Base-by-base conservation (phyloP, 2,797 vertebrate species). In the Phrynocephalus guinanensis region DNA sequence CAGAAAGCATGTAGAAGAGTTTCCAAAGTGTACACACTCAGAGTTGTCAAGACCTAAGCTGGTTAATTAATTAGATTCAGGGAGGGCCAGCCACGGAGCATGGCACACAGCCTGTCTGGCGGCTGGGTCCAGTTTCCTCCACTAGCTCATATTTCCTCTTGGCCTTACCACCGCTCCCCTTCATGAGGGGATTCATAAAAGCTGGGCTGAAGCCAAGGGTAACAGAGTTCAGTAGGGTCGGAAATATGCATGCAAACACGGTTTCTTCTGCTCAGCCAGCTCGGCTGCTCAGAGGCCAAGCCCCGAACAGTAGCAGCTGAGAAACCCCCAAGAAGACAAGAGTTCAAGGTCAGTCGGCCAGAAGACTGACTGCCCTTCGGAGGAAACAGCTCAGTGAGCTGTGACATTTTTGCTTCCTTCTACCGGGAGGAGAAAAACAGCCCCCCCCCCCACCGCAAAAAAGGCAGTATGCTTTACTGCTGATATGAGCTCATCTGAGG, bases 301-400 rank as follows among this genome's bases (percentile, higher is more conserved):
- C 44, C 30, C 38, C 72, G 66, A 87, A 80, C 82, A 86, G 81
- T 83, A 87, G 88, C 82, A 76, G 88, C 85, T 76, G 60, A 87
- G 70, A 50, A 73, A 76, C 75, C 50, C 52, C 22, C 82, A 48
- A 83, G 33, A 71, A 28, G 72, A 70, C 60, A 84, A 44, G 70
- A 84, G 77, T 83, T 87, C 76, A 83, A 79, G 77, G 76, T 84
- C 77, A 77, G 71, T 20, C 15, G 77, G 82, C 78, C 86, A 76
- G 76, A 77, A 83, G 70, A 26, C 79, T 67, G 71, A 48, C 26
- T 44, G 22, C 56, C 44, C 67, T 50, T 0, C 0, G 22, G 22
- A 86, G 71, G 63, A 87, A 86, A 63, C 73, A 88, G 60, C 0
- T 1, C 10, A 1, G 33, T 48, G 22, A 84, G 89, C 16, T 30